Base-by-base conservation (phyloP, 2,113 vertebrate genomes). In the Solea senegalensis region DNA sequence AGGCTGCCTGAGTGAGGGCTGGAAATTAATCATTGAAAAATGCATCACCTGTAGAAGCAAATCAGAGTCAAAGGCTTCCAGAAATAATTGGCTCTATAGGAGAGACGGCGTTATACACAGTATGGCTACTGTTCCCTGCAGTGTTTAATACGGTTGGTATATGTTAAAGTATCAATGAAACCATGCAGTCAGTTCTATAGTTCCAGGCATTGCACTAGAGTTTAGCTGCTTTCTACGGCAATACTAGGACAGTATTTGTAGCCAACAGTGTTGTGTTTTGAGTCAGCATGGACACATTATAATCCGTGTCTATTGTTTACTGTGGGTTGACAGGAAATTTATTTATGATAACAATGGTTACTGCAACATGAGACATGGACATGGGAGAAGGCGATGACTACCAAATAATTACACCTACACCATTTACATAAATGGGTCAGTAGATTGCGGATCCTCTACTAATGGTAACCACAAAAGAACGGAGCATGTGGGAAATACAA, bases 311-410 rank as follows among this genome's bases (percentile, higher is more conserved):
- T 34, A 50, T 12, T 59, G 41, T 53, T 68, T 28, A 15, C 11
- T n/a, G 28, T 44, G n/a, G 21, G 11, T 68, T n/a, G 28, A n/a
- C 26, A 28, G 21, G 21, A 59, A 54, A 21, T 76, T 63, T 65
- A 46, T 5, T 27, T 39, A 21, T 71, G 55, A 75, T 62, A 40
- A 67, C 10, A 27, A 11, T 57, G 51, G 14, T 71, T 56, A 68
- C 34, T 72, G 41, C 21, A 44, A 8, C 52, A 66, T 72, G 40
- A 64, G 39, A 44, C 55, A 51, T n/a, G 49, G 46, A 63, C 63
- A 62, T 72, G 49, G 65, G 45, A 70, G 44, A 68, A n/a, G 9
- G 14, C 50, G 21, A 21, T 21, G 21, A 21, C 21, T 21, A 21
- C 21, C 21, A 21, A 21, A 21, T 21, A 21, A 21, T 21, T 21